Conservation (phyloP, 2,113 vertebrate genomes). For the Pseudopodoces humilis region DNA sequence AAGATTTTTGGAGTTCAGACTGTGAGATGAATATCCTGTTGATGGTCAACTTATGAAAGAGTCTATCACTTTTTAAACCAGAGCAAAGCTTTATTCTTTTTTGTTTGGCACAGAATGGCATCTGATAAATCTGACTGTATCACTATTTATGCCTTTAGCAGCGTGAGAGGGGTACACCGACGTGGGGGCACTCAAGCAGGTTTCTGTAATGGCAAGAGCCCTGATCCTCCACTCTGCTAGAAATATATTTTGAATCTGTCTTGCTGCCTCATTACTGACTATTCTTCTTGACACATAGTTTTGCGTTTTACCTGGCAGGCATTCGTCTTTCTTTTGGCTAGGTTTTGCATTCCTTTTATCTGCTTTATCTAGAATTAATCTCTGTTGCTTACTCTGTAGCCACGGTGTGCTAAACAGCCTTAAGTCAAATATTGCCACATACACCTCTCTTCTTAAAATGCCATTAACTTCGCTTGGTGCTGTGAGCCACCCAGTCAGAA, state of each 20-base stretch:
- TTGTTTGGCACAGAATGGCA: neutral
- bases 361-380: slow-evolving; percentile 1
- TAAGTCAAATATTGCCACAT: slow-evolving; percentile 26
- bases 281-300: neutral
- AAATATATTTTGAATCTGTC: neutral
- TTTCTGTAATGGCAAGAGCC: neutral
- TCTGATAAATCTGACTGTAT: neutral
- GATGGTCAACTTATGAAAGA: neutral
- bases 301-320: slow-evolving; percentile 34
- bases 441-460: neutral
- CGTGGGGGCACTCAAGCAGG: neutral
- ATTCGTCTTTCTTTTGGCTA: slow-evolving; percentile 23
- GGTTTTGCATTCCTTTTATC: slow-evolving; percentile 44
- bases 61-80: neutral
- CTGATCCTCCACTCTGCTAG: neutral
- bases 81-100: neutral
- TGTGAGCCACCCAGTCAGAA: slow-evolving; percentile 35
- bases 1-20: neutral
- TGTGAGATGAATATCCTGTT: neutral
- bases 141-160: neutral
- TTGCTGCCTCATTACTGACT: neutral
- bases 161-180: neutral
- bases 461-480: neutral
- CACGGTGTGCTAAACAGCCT: neutral
- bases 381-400: slow-evolving; percentile 11